phyloP scores from a whole-genome alignment of 2,888 invertebrate genomes.

The Caenorhabditis uteleia region DNA sequence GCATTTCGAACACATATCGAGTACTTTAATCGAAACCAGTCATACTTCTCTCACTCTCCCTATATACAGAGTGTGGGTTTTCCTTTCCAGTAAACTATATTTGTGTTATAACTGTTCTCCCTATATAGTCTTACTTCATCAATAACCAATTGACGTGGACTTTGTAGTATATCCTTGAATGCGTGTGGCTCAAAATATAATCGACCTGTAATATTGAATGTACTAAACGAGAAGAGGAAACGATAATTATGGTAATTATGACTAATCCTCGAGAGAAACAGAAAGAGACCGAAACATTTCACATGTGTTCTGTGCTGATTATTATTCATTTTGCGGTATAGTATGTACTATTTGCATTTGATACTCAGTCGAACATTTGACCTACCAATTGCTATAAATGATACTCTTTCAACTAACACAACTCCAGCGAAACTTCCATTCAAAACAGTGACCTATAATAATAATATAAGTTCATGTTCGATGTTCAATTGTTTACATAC shows the following conservation, averaged over 20 bases:
- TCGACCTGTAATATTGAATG: slow-evolving; percentile 23
- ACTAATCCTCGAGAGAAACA: no score
- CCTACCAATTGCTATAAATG: slow-evolving; percentile 44
- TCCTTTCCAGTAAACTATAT: neutral
- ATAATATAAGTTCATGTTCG: neutral
- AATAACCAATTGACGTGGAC: slow-evolving; percentile 43
- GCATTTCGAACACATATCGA: no score
- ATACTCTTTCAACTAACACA: slow-evolving; percentile 33
- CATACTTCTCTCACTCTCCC: no score
- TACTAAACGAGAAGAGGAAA: no score
- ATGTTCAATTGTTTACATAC: no score
- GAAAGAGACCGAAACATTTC: no score
- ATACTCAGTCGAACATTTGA: neutral
- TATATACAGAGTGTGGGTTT: no score
- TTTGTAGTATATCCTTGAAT: slow-evolving; percentile 48
- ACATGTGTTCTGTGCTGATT: no score
- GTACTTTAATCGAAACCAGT: no score
- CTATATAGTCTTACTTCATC: slow-evolving; percentile 36
- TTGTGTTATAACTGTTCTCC: neutral
- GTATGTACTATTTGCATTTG: no score
- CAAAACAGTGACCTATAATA: slow-evolving; percentile 42
- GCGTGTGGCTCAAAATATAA: slow-evolving; percentile 45
- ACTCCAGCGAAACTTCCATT: slow-evolving; percentile 53
- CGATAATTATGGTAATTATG: no score
- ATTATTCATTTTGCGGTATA: no score